These are phyloP conservation scores for Macroramphosus scolopax DNA, from an alignment of 2,797 vertebrate genomes.

Conservation along the genomic window DNA sequence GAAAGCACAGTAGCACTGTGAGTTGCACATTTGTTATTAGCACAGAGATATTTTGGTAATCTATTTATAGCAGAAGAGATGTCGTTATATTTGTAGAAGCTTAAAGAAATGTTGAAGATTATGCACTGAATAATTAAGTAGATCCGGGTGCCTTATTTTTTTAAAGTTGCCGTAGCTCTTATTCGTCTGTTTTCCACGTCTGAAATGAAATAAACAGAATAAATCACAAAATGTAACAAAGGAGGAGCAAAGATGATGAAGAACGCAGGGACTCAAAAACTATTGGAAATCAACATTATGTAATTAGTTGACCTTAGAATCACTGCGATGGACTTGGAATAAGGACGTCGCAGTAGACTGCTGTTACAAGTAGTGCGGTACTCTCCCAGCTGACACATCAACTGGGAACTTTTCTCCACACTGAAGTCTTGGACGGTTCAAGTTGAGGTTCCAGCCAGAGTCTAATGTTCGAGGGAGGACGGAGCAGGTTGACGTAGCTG, in stretches of 20 bases:
- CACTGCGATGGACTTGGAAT: too few relatives aligned
- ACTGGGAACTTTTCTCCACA: too few relatives aligned
- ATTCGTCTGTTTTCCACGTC: slow-evolving; percentile 11
- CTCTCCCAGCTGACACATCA: too few relatives aligned
- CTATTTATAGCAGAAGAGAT: background rate
- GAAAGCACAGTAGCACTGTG: slow-evolving; percentile 20
- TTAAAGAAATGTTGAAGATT: slow-evolving; percentile 5
- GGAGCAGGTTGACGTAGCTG: background rate
- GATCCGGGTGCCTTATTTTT: slow-evolving; percentile 42
- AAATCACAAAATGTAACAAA: background rate
- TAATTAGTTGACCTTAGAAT: too few relatives aligned
- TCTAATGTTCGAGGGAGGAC: too few relatives aligned
- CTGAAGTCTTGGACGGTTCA: too few relatives aligned
- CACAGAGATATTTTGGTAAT: slow-evolving; percentile 29
- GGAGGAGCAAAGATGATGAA: background rate
- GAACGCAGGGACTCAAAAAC: too few relatives aligned
- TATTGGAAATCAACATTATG: too few relatives aligned
- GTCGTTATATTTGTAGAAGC: too few relatives aligned
- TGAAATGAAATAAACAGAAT: background rate
- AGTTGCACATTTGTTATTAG: slow-evolving; percentile 34
- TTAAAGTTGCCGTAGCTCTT: slow-evolving; percentile 15
- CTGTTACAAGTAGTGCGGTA: too few relatives aligned
- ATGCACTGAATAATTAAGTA: slow-evolving; percentile 22
- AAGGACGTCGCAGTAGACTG: too few relatives aligned
- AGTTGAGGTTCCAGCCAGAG: too few relatives aligned